phyloP scores from a whole-genome alignment of 35 echinoderm and acorn worm species.

The Apostichopus japonicus region DNA sequence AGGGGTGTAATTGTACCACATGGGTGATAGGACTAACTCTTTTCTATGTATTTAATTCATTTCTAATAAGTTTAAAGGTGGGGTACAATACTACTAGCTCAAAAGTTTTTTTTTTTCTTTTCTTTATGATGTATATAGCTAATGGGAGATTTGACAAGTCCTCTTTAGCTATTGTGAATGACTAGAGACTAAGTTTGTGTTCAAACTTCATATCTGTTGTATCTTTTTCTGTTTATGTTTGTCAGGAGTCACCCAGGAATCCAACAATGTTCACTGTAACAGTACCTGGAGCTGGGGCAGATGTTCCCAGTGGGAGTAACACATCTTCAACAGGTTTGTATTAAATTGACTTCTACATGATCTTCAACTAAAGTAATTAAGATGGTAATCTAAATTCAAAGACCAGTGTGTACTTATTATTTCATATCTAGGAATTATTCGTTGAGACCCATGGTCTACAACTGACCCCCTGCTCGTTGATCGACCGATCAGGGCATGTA shows the following conservation, averaged over 20 bases:
- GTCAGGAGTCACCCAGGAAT: conserved; percentile 43
- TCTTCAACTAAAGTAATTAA: too few relatives aligned
- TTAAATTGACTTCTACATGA: neutral
- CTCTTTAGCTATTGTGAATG: neutral
- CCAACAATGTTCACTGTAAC: conserved; percentile 35
- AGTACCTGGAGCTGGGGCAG: conserved; percentile 53
- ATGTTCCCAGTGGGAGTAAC: conserved; percentile 29
- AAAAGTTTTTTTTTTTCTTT: too few relatives aligned
- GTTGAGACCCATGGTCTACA: too few relatives aligned
- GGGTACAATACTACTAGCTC: neutral
- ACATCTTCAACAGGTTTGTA: conserved; percentile 45
- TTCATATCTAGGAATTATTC: too few relatives aligned
- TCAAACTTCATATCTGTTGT: neutral
- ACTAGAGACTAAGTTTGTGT: neutral
- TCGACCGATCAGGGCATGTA: too few relatives aligned
- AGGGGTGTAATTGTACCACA: too few relatives aligned
- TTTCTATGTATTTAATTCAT: too few relatives aligned
- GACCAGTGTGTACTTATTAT: too few relatives aligned
- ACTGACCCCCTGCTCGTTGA: too few relatives aligned
- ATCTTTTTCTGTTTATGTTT: neutral
- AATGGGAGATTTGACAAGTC: neutral
- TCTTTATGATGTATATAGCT: neutral
- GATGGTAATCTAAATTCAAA: too few relatives aligned
- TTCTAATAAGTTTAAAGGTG: neutral
- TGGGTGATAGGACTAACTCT: too few relatives aligned